Evolutionary conservation across 1,140 invertebrate genomes (phyloP), one percentile per base, ranked within the genome.

Genomic region (Tetramorium simillimum): DNA sequence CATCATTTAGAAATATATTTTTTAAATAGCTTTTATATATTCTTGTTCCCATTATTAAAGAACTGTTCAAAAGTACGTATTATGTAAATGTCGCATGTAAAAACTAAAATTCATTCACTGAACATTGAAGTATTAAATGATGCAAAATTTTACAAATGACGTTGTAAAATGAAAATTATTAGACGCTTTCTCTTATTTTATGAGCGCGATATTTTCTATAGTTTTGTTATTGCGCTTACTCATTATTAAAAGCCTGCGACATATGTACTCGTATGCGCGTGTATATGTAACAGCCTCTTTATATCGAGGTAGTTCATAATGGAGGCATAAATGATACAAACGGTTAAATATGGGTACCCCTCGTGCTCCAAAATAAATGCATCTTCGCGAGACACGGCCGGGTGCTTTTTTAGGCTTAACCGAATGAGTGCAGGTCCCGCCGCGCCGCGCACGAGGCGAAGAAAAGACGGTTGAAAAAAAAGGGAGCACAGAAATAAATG

Each of bases 401-500:
- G 69, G 56, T 85, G 84, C 84, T 84, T 85, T 85, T 85, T 78
- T 85, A 76, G 75, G 60, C 60, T 85, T 77, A 85, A 43, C 75
- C 63, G 40, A 81, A 37, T 49, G 85, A 86, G 85, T n/a, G 75
- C 58, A 78, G 51, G 53, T 40, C 4, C n/a, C 46, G 28, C 40
- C 73, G 76, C 40, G 24, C 43, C 51, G 51, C 53, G 63, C 40
- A 73, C 51, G 78, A 75, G 46, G 53, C 67, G 58, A 72, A 87
- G 65, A 80, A 80, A 86, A 86, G 85, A n/a, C n/a, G 16, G 16
- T 58, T 56, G 81, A 86, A 88, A 88, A 88, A 76, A 77, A 53
- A 78, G 40, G n/a, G 28, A 43, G 84, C 69, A 86, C 82, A 75
- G 75, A 88, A 88, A 88, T 87, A 87, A 88, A 85, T 80, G 87